Base-by-base conservation (phyloP, 1,140 invertebrate genomes). In the Helicoverpa zea region DNA sequence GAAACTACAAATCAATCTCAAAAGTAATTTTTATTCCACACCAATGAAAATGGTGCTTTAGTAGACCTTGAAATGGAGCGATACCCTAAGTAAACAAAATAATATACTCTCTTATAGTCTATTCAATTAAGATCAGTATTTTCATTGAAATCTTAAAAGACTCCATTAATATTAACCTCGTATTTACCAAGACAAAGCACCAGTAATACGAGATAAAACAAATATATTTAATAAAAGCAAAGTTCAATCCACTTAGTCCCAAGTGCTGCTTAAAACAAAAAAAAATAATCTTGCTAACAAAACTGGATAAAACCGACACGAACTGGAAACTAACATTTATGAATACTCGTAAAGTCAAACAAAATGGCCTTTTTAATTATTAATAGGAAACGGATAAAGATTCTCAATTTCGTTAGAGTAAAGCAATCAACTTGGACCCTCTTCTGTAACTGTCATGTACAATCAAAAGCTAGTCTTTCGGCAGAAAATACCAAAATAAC, bases 401-500 rank as follows among this genome's bases (percentile, higher is more conserved):
- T 59, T 79, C 73, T 14, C 58, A 10, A 66, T 80, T 74, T 74
- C 49, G 73, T 29, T 54, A 3, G 43, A 72, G 70, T 58, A 76
- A 72, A 80, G 73, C 73, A 83, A 80, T 83, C 74, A 80, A 58
- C 52, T 80, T 23, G 56, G 72, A 80, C 80, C 81, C 66, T 80
- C 64, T 74, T 79, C 63, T 61, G 77, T 80, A 54, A 81, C 80
- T 76, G 80, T 80, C 77, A 77, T 82, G 66, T 84, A 79, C 73
- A 83, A 83, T 80, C 78, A 83, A 83, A 78, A 14, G 56, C 63
- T 64, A 16, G 61, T 63, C 13, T 30, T 70, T 49, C 12, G 12
- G 13, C 43, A 0, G 23, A 47, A 64, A 70, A 14, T 70, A 59
- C 64, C 52, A 58, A 5, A 2, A n/a, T 18, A 52, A 16, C 9